These are phyloP conservation scores for Astreopora myriophthalma DNA, from an alignment of 64 coral and sea anemone species.

Conservation along the genomic window DNA sequence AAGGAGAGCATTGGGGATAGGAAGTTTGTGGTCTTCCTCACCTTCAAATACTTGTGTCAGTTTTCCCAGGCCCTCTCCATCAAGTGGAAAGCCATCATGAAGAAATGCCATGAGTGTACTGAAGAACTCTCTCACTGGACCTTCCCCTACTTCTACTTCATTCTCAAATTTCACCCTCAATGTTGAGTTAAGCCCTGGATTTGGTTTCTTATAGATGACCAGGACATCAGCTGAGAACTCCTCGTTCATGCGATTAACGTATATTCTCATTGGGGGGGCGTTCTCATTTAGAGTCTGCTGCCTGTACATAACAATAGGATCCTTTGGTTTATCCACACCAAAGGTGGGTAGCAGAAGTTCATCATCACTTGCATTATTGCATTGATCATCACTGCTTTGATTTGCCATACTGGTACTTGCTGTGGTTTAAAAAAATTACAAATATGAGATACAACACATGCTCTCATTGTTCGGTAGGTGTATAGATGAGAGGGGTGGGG, in stretches of 20 bases:
- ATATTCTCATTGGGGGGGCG: slow-evolving; percentile 12
- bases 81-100: background rate
- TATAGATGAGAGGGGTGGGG: background rate
- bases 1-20: slow-evolving; percentile 14
- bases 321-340: background rate
- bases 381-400: background rate
- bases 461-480: background rate
- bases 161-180: slow-evolving; percentile 34
- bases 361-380: background rate
- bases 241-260: background rate
- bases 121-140: slow-evolving; percentile 28
- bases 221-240: slow-evolving; percentile 51
- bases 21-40: slow-evolving; percentile 28
- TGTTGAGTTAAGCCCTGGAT: background rate
- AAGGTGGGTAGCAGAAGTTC: background rate
- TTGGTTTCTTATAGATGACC: slow-evolving; percentile 45
- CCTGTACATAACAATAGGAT: background rate
- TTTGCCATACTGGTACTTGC: slow-evolving; percentile 1
- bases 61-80: background rate
- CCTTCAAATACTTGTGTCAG: slow-evolving; percentile 10
- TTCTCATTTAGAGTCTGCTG: background rate
- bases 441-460: background rate
- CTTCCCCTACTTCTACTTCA: slow-evolving; percentile 30
- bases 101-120: slow-evolving; percentile 23
- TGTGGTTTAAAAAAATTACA: background rate